phyloP scores from a whole-genome alignment of 2,888 invertebrate species.

The Drosophila borealis region DNA sequence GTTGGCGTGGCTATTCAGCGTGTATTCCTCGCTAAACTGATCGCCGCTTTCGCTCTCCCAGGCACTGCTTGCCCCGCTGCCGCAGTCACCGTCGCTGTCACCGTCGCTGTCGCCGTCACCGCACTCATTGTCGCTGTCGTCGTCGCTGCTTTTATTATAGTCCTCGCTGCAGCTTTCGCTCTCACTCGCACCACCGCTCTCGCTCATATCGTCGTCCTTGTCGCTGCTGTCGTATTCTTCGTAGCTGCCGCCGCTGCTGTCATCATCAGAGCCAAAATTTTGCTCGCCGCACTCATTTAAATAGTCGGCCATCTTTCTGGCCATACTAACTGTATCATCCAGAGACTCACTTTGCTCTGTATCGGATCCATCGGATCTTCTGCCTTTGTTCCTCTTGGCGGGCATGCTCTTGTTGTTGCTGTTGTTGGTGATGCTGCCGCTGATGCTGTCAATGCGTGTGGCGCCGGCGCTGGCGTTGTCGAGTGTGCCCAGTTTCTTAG shows the following conservation, averaged over 20 bases:
- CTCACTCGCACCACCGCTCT: background rate
- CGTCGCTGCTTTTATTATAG: background rate
- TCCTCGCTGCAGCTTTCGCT: background rate
- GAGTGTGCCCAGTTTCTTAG: background rate
- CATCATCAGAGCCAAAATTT: background rate
- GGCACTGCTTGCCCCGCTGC: background rate
- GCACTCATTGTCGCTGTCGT: slow-evolving; percentile 24
- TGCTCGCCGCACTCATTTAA: background rate
- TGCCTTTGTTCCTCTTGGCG: too few relatives aligned
- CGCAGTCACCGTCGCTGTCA: background rate
- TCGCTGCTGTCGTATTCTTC: background rate
- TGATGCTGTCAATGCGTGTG: background rate
- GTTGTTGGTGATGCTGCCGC: background rate
- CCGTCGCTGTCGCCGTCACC: background rate
- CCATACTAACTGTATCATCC: background rate
- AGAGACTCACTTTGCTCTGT: background rate
- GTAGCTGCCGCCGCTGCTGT: background rate
- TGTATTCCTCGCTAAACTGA: slow-evolving; percentile 5
- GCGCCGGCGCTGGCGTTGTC: background rate
- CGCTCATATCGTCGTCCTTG: background rate
- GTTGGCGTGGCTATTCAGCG: background rate
- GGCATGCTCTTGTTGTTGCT: too few relatives aligned
- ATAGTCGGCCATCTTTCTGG: background rate
- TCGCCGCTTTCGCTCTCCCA: background rate
- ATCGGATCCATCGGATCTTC: too few relatives aligned